Percentiles rank a stretch among this genome's conserved stretches.
Conservation (phyloP, 2,113 vertebrate species). For the Xenus cinereus region DNA sequence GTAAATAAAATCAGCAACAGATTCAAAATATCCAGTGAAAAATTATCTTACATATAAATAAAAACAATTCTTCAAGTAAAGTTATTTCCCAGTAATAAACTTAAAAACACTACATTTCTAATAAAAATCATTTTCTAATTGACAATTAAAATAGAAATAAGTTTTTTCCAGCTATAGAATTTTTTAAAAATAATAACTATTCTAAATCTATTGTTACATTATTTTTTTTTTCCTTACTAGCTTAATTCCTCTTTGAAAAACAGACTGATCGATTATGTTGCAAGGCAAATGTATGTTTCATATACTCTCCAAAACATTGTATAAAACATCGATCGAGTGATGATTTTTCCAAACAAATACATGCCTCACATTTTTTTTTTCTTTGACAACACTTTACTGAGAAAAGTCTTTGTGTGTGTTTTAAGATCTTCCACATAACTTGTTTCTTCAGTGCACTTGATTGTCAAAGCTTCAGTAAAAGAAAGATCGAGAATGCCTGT, state of each 20-base stretch:
- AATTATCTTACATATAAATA: neutral
- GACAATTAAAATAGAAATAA: neutral
- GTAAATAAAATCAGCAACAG: neutral
- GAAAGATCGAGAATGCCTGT: neutral
- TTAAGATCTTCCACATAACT: neutral
- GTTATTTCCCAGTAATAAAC: neutral
- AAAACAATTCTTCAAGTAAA: neutral
- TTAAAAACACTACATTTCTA: neutral
- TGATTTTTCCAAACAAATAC: neutral
- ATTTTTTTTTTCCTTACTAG: neutral
- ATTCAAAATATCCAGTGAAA: neutral
- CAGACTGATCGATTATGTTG: neutral
- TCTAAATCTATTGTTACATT: neutral
- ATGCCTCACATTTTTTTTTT: neutral
- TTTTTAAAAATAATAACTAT: neutral
- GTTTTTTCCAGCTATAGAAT: neutral
- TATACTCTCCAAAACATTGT: neutral
- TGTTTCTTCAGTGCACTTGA: neutral
- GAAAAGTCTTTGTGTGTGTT: neutral
- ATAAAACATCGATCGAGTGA: neutral
- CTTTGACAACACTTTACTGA: neutral
- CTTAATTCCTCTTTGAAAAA: neutral
- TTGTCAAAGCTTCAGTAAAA: neutral
- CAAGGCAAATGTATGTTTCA: neutral
- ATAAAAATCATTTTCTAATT: neutral